Evolutionary conservation across 2,888 invertebrate species (phyloP).

Genomic region (Volucella bombylans): DNA sequence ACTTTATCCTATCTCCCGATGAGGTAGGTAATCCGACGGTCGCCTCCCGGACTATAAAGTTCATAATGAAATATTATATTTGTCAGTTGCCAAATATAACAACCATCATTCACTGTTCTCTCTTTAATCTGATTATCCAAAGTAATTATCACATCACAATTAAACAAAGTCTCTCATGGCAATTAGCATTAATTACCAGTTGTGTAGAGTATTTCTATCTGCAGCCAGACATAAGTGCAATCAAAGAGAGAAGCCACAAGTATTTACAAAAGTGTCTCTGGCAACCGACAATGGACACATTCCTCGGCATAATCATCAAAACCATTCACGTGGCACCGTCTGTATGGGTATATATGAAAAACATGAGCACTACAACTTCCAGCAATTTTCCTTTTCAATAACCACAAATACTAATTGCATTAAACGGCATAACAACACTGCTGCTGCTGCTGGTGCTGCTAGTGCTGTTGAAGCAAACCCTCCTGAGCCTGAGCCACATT

Average conservation of each 20-base stretch:
- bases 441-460: background rate
- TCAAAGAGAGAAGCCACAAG: slow-evolving; percentile 11
- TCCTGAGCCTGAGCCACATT: background rate
- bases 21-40: too few species aligned
- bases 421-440: slow-evolving; percentile 50
- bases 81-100: too few species aligned
- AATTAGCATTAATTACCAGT: slow-evolving; percentile 37
- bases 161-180: slow-evolving; percentile 24
- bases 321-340: slow-evolving; percentile 14
- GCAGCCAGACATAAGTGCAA: background rate
- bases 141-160: slow-evolving; percentile 41
- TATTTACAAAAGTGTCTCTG: slow-evolving; percentile 7
- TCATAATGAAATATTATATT: too few species aligned
- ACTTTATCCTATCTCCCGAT: too few species aligned
- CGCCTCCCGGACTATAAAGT: too few species aligned
- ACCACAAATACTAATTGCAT: slow-evolving; percentile 67
- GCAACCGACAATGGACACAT: slow-evolving; percentile 13
- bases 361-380: slow-evolving; percentile 55
- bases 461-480: too few species aligned
- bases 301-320: slow-evolving; percentile 38
- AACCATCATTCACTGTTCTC: background rate
- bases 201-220: background rate
- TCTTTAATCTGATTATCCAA: slow-evolving; percentile 31
- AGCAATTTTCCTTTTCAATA: slow-evolving; percentile 68
- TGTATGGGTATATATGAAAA: slow-evolving; percentile 7